Evolutionary conservation across 1,140 invertebrate species (phyloP), one percentile per base, ranked within the genome.

Genomic region (Lepidurus apus): DNA sequence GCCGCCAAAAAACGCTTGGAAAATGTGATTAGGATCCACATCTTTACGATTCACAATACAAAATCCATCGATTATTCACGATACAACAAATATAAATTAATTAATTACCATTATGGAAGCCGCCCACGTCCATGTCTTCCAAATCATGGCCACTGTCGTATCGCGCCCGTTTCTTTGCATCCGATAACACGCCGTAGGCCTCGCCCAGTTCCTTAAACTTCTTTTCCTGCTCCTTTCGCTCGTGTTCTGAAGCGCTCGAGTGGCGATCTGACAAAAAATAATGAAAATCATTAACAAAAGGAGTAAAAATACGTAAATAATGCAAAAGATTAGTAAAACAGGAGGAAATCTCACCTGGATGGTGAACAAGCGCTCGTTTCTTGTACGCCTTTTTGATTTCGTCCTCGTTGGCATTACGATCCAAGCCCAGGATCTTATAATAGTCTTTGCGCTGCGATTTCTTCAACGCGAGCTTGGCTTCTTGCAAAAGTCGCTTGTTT

Each of bases 151-250:
- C 96, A 82, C 90, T 93, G 85, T 99, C 97, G 83, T 98, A 99
- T 44, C 96, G 90, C 24, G 90, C 89, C 81, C 94, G 91, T 85
- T 98, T 98, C 81, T 94, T 94, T 0, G 92, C 89, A 87, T 99
- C 96, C 17, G 95, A 96, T 43, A 99, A 88, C 80, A 99, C 91
- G 75, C 93, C 94, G 85, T 98, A 99, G 0, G 97, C 97, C 87
- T 99, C 96, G 26, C 96, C 95, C 24, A 98, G 89, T 86, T 98
- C 97, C 86, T 99, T 99, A 85, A 99, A 99, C 82, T 95, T 96
- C 80, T 91, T 91, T 85, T 98, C 96, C 85, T 98, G 94, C 82
- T 95, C 93, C 82, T 93, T 93, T 78, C 93, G 92, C 83, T 94
- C 93, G 4, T 87, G 88, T 76, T 94, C 91, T 2, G 92, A 89